A percentile compares a stretch with the other conserved stretches of the same genome.
These are phyloP conservation scores for Drosophila mayaguana DNA, from an alignment of 2,888 invertebrate genomes.

Conservation along the genomic window DNA sequence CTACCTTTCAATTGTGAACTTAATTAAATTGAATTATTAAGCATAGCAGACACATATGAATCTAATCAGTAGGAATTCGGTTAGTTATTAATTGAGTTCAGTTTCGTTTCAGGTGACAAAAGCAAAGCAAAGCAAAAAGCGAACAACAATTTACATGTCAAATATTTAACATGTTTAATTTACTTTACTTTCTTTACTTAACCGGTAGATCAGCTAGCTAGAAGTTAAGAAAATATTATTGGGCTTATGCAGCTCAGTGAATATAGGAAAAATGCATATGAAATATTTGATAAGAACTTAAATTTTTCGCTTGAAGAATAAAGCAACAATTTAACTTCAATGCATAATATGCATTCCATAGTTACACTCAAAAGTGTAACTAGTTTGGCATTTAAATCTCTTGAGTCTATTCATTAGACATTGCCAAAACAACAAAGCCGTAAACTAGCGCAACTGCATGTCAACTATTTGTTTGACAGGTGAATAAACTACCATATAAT, in stretches of 20 bases:
- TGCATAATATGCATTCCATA: not conserved
- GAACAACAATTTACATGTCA: not conserved
- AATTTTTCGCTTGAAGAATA: not conserved
- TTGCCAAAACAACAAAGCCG: not conserved
- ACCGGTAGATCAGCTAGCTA: too few relatives aligned
- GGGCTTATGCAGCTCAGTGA: too few relatives aligned
- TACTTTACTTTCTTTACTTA: too few relatives aligned
- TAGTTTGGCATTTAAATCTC: not conserved
- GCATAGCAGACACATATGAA: not conserved
- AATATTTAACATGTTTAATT: not conserved
- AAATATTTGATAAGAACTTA: not conserved
- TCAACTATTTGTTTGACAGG: constrained; percentile 6
- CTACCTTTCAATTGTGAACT: constrained; percentile 4
- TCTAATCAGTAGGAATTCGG: constrained; percentile 6
- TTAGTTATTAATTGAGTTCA: constrained; percentile 2
- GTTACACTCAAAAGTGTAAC: not conserved
- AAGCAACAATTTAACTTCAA: not conserved
- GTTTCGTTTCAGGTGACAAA: not conserved
- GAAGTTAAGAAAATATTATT: too few relatives aligned
- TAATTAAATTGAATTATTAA: constrained; percentile 18
- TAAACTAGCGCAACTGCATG: not conserved
- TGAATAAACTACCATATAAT: not conserved
- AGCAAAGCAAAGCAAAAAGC: not conserved
- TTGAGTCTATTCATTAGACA: not conserved
- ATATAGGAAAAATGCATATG: not conserved